These are phyloP conservation scores for Drosophila seguyi DNA, from an alignment of 1,140 invertebrate genomes.

Conservation along the genomic window DNA sequence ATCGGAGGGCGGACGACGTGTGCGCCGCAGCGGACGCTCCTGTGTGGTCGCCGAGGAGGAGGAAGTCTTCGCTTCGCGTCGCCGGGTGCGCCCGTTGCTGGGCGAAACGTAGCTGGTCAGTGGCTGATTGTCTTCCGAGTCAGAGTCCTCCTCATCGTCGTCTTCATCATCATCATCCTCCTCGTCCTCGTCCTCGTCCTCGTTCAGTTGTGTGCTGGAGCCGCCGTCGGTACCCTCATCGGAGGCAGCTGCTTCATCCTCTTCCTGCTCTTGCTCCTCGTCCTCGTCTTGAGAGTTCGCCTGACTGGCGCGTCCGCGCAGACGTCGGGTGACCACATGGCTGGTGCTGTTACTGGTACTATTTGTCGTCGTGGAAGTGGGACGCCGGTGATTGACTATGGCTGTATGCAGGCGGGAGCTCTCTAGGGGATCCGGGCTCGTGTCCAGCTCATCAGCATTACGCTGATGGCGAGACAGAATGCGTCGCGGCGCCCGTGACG, in stretches of 20 bases:
- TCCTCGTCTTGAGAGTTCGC: constrained; percentile 66
- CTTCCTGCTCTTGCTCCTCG: constrained; percentile 48
- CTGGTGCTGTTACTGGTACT: constrained; percentile 31
- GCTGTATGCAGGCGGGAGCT: constrained; percentile 51
- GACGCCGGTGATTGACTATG: constrained; percentile 65
- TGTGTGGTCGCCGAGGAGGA: constrained; percentile 42
- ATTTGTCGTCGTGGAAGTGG: constrained; percentile 74
- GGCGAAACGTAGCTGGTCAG: constrained; percentile 82
- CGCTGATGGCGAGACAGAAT: constrained; percentile 82
- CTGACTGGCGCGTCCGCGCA: constrained; percentile 69
- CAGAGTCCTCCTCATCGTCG: constrained; percentile 71
- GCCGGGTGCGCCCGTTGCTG: constrained; percentile 53
- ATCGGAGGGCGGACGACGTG: constrained; percentile 55
- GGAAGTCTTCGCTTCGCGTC: constrained; percentile 56
- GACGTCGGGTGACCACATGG: constrained; percentile 59
- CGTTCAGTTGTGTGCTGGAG: constrained; percentile 56
- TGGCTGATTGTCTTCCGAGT: constrained; percentile 86
- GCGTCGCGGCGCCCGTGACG: constrained; percentile 61
- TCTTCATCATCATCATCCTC: constrained; percentile 32
- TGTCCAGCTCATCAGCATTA: constrained; percentile 81
- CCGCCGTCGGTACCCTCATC: constrained; percentile 79
- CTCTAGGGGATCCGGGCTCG: constrained; percentile 75
- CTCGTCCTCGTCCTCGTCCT: constrained; percentile 32
- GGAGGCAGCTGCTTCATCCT: constrained; percentile 65
- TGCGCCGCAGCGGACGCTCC: constrained; percentile 43